phyloP scores from a whole-genome alignment of 2,797 vertebrate species.

The Cynodonichthys magdalenae region DNA sequence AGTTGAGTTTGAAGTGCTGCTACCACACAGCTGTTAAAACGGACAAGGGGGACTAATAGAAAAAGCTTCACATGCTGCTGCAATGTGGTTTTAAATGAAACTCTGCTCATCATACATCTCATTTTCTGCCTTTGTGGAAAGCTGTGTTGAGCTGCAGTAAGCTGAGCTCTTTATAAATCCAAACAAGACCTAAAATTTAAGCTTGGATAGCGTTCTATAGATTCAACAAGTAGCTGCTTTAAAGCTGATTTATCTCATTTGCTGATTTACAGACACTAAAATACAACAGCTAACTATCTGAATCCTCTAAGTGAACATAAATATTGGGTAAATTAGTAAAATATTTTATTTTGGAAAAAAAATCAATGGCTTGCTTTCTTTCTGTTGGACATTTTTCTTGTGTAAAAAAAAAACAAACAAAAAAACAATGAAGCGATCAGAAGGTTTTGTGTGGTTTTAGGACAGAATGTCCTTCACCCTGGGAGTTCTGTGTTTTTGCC shows the following conservation, averaged over 20 bases:
- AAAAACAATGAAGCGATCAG: too few relatives aligned
- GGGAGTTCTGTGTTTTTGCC: too few relatives aligned
- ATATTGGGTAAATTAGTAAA: too few relatives aligned
- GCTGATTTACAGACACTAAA: conserved; percentile 26
- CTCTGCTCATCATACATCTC: conserved; percentile 52
- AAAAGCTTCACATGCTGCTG: conserved; percentile 43
- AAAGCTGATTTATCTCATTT: conserved; percentile 20
- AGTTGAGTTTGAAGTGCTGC: conserved; percentile 35
- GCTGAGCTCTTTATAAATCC: conserved; percentile 38
- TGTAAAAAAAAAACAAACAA: too few relatives aligned
- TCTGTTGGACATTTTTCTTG: too few relatives aligned
- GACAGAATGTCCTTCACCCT: too few relatives aligned
- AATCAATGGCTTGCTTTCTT: too few relatives aligned
- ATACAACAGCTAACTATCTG: background rate
- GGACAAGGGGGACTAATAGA: conserved; percentile 46
- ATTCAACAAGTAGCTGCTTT: conserved; percentile 38
- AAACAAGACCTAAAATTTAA: conserved; percentile 37
- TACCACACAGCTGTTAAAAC: conserved; percentile 45
- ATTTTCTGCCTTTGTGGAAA: conserved; percentile 35
- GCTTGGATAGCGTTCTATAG: conserved; percentile 24
- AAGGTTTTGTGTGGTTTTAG: too few relatives aligned
- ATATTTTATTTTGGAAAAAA: too few relatives aligned
- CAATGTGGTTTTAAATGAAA: conserved; percentile 51
- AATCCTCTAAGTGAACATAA: too few relatives aligned
- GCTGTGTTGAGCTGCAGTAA: conserved; percentile 41